Evolutionary conservation across 2,888 invertebrate genomes (phyloP), one percentile per base, ranked within the genome.

Genomic region (Drosophila mettleri): DNA sequence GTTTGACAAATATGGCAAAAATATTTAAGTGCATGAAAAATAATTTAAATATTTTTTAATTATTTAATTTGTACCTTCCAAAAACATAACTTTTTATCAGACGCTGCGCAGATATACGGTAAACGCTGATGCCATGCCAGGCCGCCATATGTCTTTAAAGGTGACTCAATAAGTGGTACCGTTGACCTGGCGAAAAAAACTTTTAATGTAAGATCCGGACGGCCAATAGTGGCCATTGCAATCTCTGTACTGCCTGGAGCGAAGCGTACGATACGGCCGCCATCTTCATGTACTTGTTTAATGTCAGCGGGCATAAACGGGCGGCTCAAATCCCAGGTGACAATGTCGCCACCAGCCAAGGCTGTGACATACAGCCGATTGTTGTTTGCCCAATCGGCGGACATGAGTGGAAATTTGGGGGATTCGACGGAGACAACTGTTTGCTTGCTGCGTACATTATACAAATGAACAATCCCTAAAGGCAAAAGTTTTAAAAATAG

Each of bases 341-440:
- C 89, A 63, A 95, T 92, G 85, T 96, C 95, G 10, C 95, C 95
- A 49, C 94, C 94, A 39, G 95, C 94, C 4, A 95, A 90, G 31
- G 95, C 95, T 2, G 94, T 94, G 14, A 96, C 93, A 70, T 83
- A 89, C 12, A 91, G 58, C 53, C 94, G 91, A 91, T 95, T 94
- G 54, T 93, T 93, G 4, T 94, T 93, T 16, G 94, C 93, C 96
- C 96, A 96, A 91, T 96, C 95, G 4, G 95, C 95, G 38, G 94
- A 93, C 87, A 94, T 93, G 14, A 96, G 90, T 1, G 95, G 95
- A 51, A 93, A 93, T 54, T 93, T 92, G 4, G 94, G 93, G 9
- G 94, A 93, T 89, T 95, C 94, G 46, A 96, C 92, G 0, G 96
- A 95, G 90, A 95, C 91, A 52, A 95, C 94, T 2, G 94, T 94